Base-by-base conservation (phyloP, 2,797 vertebrate genomes). In the Pseudochaenichthys georgianus region DNA sequence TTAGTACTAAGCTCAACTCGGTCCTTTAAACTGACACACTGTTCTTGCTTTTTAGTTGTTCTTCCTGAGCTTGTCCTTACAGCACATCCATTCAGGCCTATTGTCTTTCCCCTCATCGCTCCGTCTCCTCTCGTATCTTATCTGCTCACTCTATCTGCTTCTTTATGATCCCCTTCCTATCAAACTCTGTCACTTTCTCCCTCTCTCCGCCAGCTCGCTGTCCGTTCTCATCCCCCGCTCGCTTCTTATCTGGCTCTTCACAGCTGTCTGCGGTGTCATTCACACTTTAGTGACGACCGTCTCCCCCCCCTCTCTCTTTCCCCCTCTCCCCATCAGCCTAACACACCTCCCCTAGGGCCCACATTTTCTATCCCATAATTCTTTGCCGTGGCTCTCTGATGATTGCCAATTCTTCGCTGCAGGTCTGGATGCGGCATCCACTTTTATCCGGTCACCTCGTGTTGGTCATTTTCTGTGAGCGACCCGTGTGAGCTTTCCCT, bases 201-300 rank as follows among this genome's bases (percentile, higher is more conserved):
- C 68, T 80, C 58, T 64, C 59, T 63, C 75, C 31, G 57, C 85
- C 76, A 78, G 55, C 71, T 75, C 69, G 54, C 63, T 78, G 34
- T 82, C 57, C 72, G 5, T 63, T 77, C 46, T 71, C 68, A 28
- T 80, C 70, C 55, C 73, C 66, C n/a, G 38, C 72, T 82, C 62
- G 58, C 53, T 64, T 82, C 83, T 88, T 85, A 86, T 86, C 85
- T 77, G 59, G 55, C 80, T 73, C 82, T 82, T 77, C 57, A 83
- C 83, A 82, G 86, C 88, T 87, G 89, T 86, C 78, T 81, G 64
- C 65, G 50, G 74, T 70, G 67, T 86, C 64, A 77, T 77, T 89
- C 83, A 81, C 77, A 86, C 80, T 84, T 83, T 78, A 82, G 75
- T 64, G 78, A 78, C 46, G 58, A 81, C 73, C 64, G 83, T 61